Base-by-base conservation (phyloP, 2,888 invertebrate genomes). In the Microdon myrmicae region DNA sequence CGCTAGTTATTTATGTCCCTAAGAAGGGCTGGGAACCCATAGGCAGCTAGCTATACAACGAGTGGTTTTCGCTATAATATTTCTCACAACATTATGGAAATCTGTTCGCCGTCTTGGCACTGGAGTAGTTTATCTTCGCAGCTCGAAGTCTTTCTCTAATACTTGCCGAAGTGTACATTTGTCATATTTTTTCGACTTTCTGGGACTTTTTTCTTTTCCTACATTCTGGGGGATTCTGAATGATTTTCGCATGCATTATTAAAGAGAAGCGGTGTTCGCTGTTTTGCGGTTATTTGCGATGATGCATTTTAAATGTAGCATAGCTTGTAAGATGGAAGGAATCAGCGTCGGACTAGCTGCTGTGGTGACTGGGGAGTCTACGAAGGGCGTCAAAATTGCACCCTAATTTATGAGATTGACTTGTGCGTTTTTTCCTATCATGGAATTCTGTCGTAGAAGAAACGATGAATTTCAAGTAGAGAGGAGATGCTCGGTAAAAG, bases 391-490 rank as follows among this genome's bases (percentile, higher is more conserved):
- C 28, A 53, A 58, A 58, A 48, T 64, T 47, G 51, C 64, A 58
- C 64, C 64, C 64, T 64, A 58, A 64, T 64, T 64, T 64, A 64
- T 64, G 64, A 58, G 58, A 64, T 64, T 64, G 64, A 64, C 64
- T 64, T 64, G 35, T 64, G 43, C 34, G 35, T 53, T 38, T 25
- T 51, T 58, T 64, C 32, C 55, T 61, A 48, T 60, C 48, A 44
- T 55, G 60, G 54, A 44, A 55, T 61, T 58, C 51, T 28, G 35
- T 22, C 41, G 35, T 13, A 31, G 38, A 28, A 58, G 51, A 51
- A 51, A 64, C 58, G 53, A 64, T 64, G 64, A 64, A 64, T 64
- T 41, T 58, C 41, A 58, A 64, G 58, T 64, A 58, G 37, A 29
- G n/a, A 44, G 38, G 60, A 44, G 48, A 29, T 39, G n/a, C n/a